Evolutionary conservation across 2,113 vertebrate species (phyloP).

Genomic region (Pseudorectes ferrugineus): DNA sequence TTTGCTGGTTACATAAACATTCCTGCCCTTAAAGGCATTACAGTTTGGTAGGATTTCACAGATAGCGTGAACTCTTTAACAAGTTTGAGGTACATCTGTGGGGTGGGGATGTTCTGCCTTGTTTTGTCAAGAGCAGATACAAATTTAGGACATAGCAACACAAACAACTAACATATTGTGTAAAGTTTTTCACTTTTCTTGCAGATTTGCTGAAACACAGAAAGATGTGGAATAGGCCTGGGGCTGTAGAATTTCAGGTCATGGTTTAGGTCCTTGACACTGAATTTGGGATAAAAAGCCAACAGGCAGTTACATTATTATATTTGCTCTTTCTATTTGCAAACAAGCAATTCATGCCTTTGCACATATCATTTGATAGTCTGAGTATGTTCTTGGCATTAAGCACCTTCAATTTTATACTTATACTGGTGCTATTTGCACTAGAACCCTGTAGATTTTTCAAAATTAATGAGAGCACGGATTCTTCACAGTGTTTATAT

Average conservation of each 20-base stretch:
- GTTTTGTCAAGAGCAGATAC: background rate
- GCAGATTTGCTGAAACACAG: background rate
- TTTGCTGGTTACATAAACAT: background rate
- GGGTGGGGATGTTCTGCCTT: background rate
- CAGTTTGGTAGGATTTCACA: background rate
- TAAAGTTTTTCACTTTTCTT: background rate
- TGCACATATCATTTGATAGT: background rate
- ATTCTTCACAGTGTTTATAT: background rate
- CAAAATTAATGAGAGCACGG: background rate
- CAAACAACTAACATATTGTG: background rate
- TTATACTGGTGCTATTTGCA: background rate
- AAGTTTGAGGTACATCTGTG: background rate
- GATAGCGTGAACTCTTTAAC: background rate
- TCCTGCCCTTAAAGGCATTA: background rate
- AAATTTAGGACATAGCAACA: background rate
- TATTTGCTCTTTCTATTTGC: background rate
- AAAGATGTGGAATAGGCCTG: background rate
- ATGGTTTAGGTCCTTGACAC: background rate
- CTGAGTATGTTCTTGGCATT: background rate
- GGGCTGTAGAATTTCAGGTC: background rate
- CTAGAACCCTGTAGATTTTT: background rate
- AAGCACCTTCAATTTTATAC: slow-evolving; percentile 9
- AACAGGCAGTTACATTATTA: background rate
- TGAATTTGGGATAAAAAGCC: slow-evolving; percentile 13
- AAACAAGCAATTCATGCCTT: background rate